phyloP scores from a whole-genome alignment of 2,888 invertebrate species.

The Cephus spinipes region DNA sequence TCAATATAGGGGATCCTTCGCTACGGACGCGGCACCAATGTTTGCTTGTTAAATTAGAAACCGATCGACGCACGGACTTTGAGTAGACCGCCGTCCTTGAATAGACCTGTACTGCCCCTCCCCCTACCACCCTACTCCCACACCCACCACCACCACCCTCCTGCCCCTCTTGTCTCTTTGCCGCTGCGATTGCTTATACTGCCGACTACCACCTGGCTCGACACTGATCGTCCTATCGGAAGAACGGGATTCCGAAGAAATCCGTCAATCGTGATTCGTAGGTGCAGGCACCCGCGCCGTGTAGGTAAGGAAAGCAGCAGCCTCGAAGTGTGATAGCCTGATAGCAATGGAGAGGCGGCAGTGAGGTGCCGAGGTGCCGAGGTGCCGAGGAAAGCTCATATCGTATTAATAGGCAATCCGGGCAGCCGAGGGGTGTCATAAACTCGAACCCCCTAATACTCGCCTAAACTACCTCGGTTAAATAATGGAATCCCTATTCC shows the following conservation, averaged over 20 bases:
- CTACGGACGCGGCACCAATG: constrained; percentile 38
- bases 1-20: too few species aligned
- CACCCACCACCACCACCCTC: too few species aligned
- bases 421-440: constrained; percentile 56
- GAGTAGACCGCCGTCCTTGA: too few species aligned
- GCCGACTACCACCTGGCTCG: not conserved
- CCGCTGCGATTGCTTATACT: not conserved
- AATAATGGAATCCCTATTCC: constrained; percentile 65
- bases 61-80: constrained; percentile 57
- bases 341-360: constrained; percentile 7
- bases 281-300: too few species aligned
- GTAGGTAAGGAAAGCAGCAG: too few species aligned
- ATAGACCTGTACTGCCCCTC: too few species aligned
- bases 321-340: too few species aligned
- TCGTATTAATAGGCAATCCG: constrained; percentile 67
- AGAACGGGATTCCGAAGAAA: too few species aligned
- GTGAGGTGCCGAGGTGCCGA: constrained; percentile 14
- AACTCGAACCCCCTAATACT: constrained; percentile 26
- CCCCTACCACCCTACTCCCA: too few species aligned
- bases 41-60: constrained; percentile 64
- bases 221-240: too few species aligned
- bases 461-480: constrained; percentile 32
- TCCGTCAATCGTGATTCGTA: too few species aligned
- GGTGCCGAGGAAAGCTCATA: constrained; percentile 61
- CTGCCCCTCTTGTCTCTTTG: not conserved